phyloP scores from a whole-genome alignment of 64 coral and sea anemone genomes.

The Hydrozoanthus tunicans region DNA sequence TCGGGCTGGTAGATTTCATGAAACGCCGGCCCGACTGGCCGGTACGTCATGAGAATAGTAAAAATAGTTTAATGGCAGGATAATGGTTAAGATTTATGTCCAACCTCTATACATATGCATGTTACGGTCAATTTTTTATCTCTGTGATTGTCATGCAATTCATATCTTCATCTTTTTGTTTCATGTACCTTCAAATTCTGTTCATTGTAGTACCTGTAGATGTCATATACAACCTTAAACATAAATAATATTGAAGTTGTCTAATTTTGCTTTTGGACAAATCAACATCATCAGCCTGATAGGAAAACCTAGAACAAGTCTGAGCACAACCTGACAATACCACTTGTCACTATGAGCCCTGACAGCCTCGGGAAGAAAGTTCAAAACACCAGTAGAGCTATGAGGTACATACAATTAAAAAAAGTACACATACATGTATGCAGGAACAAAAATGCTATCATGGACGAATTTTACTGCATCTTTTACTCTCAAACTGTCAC shows the following conservation, averaged over 20 bases:
- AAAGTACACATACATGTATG: no score
- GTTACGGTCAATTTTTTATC: background rate
- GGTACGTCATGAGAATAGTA: no score
- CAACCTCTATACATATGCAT: background rate
- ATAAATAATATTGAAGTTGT: background rate
- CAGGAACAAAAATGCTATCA: no score
- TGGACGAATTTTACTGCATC: no score
- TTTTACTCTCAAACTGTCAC: no score
- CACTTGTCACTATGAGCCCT: background rate
- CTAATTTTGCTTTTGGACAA: background rate
- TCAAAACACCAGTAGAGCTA: no score
- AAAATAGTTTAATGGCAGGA: no score
- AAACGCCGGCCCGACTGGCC: no score
- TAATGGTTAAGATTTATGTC: no score
- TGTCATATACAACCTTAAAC: background rate
- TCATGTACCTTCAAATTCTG: constrained; percentile 2
- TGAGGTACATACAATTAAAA: no score
- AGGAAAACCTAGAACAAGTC: constrained; percentile 6
- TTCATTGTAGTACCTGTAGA: background rate
- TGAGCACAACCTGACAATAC: background rate
- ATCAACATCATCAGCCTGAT: background rate
- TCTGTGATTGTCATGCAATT: background rate
- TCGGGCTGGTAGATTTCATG: no score
- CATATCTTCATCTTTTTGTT: background rate
- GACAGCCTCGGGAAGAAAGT: no score